A percentile compares a stretch with the other conserved stretches of the same genome.
Conservation (phyloP, 1,140 invertebrate species). For the Apis dorsata region DNA sequence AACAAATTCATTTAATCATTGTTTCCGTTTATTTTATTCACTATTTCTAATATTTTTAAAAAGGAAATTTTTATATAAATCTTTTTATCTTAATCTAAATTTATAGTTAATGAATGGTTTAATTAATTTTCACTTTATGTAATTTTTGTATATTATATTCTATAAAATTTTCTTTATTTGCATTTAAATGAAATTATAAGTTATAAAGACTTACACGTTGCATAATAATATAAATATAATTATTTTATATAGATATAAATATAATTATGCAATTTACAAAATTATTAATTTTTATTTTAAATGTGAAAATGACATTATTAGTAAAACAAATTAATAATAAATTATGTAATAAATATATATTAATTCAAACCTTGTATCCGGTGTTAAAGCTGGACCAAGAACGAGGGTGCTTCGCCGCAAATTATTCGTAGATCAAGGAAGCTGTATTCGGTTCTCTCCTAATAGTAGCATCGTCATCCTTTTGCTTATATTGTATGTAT, state of each 20-base stretch:
- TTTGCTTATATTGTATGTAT: not conserved
- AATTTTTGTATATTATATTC: not conserved
- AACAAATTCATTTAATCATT: not conserved
- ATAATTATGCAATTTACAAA: not conserved
- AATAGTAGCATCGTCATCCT: slow-evolving; percentile 58
- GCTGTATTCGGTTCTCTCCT: slow-evolving; percentile 41
- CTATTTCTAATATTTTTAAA: not conserved
- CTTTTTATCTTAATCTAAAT: not conserved
- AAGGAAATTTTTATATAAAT: not conserved
- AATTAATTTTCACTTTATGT: not conserved
- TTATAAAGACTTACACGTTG: not conserved
- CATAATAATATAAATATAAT: not conserved
- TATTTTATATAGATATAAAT: not conserved
- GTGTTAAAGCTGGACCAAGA: slow-evolving; percentile 41
- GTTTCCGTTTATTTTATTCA: not conserved
- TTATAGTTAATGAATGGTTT: not conserved
- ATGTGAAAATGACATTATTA: not conserved
- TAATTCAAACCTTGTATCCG: slow-evolving; percentile 50
- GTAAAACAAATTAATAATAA: not conserved
- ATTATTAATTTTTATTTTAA: not conserved
- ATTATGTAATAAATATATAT: not conserved
- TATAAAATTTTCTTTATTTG: too few species aligned
- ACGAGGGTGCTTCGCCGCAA: slow-evolving; percentile 8
- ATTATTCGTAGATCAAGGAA: slow-evolving; percentile 54
- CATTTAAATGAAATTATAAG: not conserved